Conservation (phyloP, 2,888 invertebrate genomes). For the Chirona hameri region DNA sequence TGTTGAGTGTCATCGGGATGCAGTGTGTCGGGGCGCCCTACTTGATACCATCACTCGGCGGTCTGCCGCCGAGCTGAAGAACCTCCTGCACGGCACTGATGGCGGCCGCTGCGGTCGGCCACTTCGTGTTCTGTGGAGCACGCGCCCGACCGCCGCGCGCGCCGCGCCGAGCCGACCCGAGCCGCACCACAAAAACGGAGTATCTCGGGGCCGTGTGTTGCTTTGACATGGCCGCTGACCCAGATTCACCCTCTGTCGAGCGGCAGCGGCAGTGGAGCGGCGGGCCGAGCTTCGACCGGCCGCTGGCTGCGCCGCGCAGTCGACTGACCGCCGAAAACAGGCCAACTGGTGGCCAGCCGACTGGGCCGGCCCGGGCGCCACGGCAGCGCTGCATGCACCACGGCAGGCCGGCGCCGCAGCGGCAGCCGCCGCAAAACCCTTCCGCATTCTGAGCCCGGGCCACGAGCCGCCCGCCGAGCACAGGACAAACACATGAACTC, state of each 20-base stretch:
- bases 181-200: neutral
- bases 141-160: neutral
- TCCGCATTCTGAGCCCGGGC: too few relatives aligned
- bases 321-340: neutral
- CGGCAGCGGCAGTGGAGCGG: neutral
- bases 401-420: too few relatives aligned
- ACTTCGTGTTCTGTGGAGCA: neutral
- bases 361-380: neutral
- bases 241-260: neutral
- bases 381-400: too few relatives aligned
- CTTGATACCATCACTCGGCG: too few relatives aligned
- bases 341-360: neutral
- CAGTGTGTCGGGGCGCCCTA: too few relatives aligned
- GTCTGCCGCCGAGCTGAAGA: neutral
- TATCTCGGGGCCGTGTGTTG: neutral
- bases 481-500: too few relatives aligned
- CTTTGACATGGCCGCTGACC: constrained; percentile 12
- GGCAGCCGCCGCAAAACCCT: too few relatives aligned
- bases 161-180: neutral
- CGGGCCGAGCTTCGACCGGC: neutral
- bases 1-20: too few relatives aligned
- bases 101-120: neutral
- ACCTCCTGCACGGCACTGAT: neutral
- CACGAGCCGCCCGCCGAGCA: too few relatives aligned
- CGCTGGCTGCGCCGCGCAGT: neutral